A percentile compares a stretch with the other conserved stretches of the same genome.
Evolutionary conservation across 2,888 invertebrate genomes (phyloP).

Genomic region (Empis livida): DNA sequence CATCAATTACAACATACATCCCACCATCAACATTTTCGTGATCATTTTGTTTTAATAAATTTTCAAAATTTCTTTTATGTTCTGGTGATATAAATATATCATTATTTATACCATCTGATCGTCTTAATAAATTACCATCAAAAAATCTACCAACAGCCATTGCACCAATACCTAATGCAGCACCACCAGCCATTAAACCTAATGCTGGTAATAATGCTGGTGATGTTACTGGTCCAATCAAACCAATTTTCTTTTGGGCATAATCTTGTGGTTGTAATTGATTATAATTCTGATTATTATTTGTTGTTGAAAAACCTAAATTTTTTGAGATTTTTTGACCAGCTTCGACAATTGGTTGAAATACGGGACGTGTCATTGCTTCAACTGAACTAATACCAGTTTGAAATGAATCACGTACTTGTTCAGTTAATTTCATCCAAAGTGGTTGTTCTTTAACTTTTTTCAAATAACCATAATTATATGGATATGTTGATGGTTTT

Average conservation of each 20-base stretch:
- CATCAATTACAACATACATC: constrained; percentile 12
- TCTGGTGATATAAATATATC: constrained; percentile 38
- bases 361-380: constrained; percentile 36
- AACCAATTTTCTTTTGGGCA: constrained; percentile 53
- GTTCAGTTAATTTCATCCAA: constrained; percentile 60
- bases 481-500: constrained; percentile 43
- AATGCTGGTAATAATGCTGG: constrained; percentile 61
- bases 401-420: constrained; percentile 57
- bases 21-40: neutral
- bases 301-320: constrained; percentile 46
- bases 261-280: constrained; percentile 16
- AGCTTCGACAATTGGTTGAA: constrained; percentile 63
- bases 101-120: constrained; percentile 8
- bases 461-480: constrained; percentile 48
- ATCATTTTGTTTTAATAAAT: neutral
- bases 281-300: too few relatives aligned
- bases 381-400: constrained; percentile 57
- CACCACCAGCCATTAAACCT: constrained; percentile 69
- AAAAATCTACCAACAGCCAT: constrained; percentile 63
- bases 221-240: constrained; percentile 37
- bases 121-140: constrained; percentile 41
- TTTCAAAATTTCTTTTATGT: constrained; percentile 42
- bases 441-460: constrained; percentile 47
- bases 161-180: constrained; percentile 67
- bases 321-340: constrained; percentile 69